A percentile compares a stretch with the other conserved stretches of the same genome.
phyloP scores from a whole-genome alignment of 2,888 invertebrate genomes.

The Rhagonycha lutea region DNA sequence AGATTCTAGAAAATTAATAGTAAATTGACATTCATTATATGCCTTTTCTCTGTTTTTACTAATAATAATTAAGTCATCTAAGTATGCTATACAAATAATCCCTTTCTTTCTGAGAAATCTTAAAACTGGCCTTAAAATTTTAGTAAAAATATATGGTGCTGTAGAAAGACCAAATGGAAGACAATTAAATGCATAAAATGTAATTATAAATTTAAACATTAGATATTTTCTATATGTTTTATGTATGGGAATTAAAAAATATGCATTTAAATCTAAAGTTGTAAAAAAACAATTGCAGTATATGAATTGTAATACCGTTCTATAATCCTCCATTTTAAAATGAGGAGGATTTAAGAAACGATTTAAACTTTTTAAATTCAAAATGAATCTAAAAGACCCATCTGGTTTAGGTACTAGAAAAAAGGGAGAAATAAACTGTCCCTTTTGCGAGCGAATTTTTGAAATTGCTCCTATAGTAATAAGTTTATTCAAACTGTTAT shows the following conservation, averaged over 20 bases:
- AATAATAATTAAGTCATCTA: slow-evolving; percentile 34
- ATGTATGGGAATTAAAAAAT: slow-evolving; percentile 36
- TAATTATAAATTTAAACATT: slow-evolving; percentile 31
- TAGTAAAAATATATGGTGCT: slow-evolving; percentile 38
- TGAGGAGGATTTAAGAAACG: slow-evolving; percentile 31
- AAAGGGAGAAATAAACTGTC: not conserved
- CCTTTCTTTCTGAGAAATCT: slow-evolving; percentile 19
- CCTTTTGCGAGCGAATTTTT: not conserved
- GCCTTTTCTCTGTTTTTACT: slow-evolving; percentile 18
- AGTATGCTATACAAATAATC: slow-evolving; percentile 26
- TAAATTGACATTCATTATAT: slow-evolving; percentile 8
- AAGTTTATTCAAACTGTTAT: not conserved
- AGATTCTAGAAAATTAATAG: slow-evolving; percentile 15
- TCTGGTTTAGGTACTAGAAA: slow-evolving; percentile 30
- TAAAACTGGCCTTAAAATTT: slow-evolving; percentile 34
- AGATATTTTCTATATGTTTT: slow-evolving; percentile 33
- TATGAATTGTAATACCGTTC: slow-evolving; percentile 33
- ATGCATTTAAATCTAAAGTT: slow-evolving; percentile 32
- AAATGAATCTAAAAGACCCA: slow-evolving; percentile 33
- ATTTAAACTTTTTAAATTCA: slow-evolving; percentile 36
- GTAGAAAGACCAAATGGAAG: slow-evolving; percentile 37
- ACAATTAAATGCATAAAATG: slow-evolving; percentile 35
- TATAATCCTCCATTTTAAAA: slow-evolving; percentile 39
- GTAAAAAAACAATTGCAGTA: slow-evolving; percentile 16
- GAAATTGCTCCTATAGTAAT: slow-evolving; percentile 1